Conservation (phyloP, 2,113 vertebrate genomes). For the Sinocyclocheilus rhinocerous region DNA sequence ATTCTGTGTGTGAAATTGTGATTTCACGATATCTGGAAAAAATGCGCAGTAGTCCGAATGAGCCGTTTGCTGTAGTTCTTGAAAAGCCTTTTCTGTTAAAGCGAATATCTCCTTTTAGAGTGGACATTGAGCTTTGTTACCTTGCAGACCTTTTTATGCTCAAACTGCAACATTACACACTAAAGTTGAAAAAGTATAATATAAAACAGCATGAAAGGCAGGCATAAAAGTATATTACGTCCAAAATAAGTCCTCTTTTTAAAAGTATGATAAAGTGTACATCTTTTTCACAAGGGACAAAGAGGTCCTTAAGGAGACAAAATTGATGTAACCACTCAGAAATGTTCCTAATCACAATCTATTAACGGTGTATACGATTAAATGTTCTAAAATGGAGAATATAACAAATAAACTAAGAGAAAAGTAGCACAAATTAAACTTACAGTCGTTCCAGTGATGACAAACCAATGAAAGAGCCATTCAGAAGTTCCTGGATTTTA, state of each 20-base stretch:
- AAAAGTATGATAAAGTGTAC: neutral
- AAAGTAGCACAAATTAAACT: conserved; percentile 67
- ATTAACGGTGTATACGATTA: neutral
- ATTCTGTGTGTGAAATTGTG: too few species aligned
- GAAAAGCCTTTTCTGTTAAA: too few species aligned
- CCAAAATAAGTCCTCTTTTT: neutral
- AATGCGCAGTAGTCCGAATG: too few species aligned
- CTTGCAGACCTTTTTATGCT: neutral
- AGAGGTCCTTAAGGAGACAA: too few species aligned
- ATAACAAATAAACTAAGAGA: neutral
- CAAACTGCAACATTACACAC: too few species aligned
- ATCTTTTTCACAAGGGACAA: neutral
- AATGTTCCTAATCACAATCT: neutral
- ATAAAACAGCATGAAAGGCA: neutral
- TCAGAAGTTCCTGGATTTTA: conserved; percentile 92
- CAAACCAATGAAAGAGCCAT: conserved; percentile 90
- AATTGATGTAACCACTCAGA: neutral
- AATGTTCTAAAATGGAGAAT: neutral
- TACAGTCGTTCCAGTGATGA: conserved; percentile 91
- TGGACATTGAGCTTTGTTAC: too few species aligned
- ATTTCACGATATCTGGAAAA: too few species aligned
- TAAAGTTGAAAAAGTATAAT: neutral
- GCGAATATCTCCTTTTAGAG: too few species aligned
- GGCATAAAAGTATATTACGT: neutral
- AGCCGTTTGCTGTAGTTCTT: too few species aligned